Conservation (phyloP, 92 coral and sea anemone species). For the Meandrina meandrites region DNA sequence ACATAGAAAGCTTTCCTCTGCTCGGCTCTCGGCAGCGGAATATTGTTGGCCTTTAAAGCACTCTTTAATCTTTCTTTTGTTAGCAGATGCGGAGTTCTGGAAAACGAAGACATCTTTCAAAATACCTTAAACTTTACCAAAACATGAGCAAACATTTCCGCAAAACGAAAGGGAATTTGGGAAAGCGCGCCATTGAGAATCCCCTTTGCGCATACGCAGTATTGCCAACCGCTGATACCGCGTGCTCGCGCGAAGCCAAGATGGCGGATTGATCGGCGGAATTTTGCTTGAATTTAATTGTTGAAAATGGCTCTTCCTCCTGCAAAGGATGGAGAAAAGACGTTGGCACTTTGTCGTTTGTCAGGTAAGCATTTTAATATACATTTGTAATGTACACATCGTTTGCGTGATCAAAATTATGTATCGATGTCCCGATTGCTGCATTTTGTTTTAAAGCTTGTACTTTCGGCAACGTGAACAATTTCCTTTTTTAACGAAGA, state of each 20-base stretch:
- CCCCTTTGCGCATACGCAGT: conserved; percentile 56
- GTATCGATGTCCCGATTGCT: too few relatives aligned
- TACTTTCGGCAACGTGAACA: too few relatives aligned
- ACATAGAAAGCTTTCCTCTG: conserved; percentile 88
- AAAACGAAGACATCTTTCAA: conserved; percentile 73
- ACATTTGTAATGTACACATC: background rate
- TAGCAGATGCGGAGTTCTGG: conserved; percentile 73
- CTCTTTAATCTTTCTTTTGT: conserved; percentile 89
- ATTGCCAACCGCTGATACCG: conserved; percentile 55
- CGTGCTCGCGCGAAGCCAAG: conserved; percentile 39
- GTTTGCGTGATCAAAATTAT: background rate
- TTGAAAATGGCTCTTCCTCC: conserved; percentile 64
- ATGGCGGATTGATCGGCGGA: conserved; percentile 49
- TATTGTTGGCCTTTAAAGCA: conserved; percentile 77
- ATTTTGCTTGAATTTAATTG: background rate
- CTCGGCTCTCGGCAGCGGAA: conserved; percentile 81
- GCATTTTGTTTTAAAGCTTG: too few relatives aligned
- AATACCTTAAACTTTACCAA: background rate
- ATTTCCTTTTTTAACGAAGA: too few relatives aligned
- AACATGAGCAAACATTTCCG: background rate
- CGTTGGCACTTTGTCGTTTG: conserved; percentile 66
- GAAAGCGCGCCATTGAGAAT: conserved; percentile 58
- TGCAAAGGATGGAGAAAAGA: conserved; percentile 59
- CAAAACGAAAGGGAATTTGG: conserved; percentile 7
- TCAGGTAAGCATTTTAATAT: conserved; percentile 56